Conservation (phyloP, 2,797 vertebrate genomes). For the Sebastes oblongus region DNA sequence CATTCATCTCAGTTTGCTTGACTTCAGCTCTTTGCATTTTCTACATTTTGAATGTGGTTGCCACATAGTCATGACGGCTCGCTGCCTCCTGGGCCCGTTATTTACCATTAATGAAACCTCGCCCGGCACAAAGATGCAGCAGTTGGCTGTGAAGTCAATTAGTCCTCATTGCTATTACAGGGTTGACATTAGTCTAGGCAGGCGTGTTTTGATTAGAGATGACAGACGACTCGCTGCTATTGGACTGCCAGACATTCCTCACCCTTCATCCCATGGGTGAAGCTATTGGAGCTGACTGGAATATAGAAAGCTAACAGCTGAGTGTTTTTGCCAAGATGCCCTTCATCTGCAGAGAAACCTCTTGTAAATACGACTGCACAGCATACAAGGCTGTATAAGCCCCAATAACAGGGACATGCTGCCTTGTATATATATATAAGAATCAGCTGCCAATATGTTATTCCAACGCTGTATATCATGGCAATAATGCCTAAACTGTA, state of each 20-base stretch:
- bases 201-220: slow-evolving; percentile 80
- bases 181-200: slow-evolving; percentile 78
- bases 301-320: slow-evolving; percentile 74
- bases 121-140: slow-evolving; percentile 67
- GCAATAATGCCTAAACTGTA: slow-evolving; percentile 74
- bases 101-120: slow-evolving; percentile 66
- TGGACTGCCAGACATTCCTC: slow-evolving; percentile 80
- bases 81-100: slow-evolving; percentile 36
- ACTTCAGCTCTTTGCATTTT: slow-evolving; percentile 24
- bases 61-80: slow-evolving; percentile 24
- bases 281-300: slow-evolving; percentile 78
- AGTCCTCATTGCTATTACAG: slow-evolving; percentile 79
- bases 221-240: slow-evolving; percentile 76
- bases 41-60: slow-evolving; percentile 16
- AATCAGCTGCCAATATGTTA: slow-evolving; percentile 68
- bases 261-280: slow-evolving; percentile 74
- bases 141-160: slow-evolving; percentile 79
- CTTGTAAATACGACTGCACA: slow-evolving; percentile 57
- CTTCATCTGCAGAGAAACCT: slow-evolving; percentile 67
- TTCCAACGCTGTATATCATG: slow-evolving; percentile 70
- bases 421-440: slow-evolving; percentile 59
- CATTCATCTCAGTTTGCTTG: slow-evolving; percentile 25
- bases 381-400: slow-evolving; percentile 53
- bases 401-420: slow-evolving; percentile 55
- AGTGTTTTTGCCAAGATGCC: slow-evolving; percentile 75